A percentile compares a stretch with the other conserved stretches of the same genome.
Evolutionary conservation across 2,888 invertebrate genomes (phyloP).

Genomic region (Congeria kusceri): DNA sequence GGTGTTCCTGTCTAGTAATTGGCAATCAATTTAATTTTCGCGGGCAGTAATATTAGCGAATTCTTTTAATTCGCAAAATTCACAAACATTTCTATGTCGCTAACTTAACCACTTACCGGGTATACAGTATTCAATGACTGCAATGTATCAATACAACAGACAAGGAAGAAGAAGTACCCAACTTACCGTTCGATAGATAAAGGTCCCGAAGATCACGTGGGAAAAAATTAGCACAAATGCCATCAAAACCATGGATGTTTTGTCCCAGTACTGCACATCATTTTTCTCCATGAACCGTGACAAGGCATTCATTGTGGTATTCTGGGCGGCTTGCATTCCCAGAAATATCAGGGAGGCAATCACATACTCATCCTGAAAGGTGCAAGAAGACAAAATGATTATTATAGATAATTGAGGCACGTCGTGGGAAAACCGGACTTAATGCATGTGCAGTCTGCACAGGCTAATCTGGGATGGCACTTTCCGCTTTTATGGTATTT

Average conservation of each 20-base stretch:
- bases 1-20: too few relatives aligned
- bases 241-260: conserved; percentile 68
- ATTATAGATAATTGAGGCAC: too few relatives aligned
- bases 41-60: too few relatives aligned
- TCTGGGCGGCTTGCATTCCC: conserved; percentile 74
- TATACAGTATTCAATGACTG: too few relatives aligned
- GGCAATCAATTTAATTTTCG: too few relatives aligned
- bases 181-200: conserved; percentile 81
- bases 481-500: too few relatives aligned
- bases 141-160: neutral
- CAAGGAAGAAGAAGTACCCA: neutral
- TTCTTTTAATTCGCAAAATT: too few relatives aligned
- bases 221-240: conserved; percentile 77
- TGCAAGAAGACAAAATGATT: neutral
- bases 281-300: conserved; percentile 42
- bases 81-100: too few relatives aligned
- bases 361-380: conserved; percentile 77
- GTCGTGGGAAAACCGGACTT: too few relatives aligned
- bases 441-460: too few relatives aligned
- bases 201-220: conserved; percentile 80
- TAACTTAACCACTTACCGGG: too few relatives aligned
- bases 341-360: conserved; percentile 75
- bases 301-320: conserved; percentile 69
- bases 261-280: conserved; percentile 67
- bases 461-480: too few relatives aligned